Evolutionary conservation across 1,140 invertebrate species (phyloP).

Genomic region (Trialeurodes vaporariorum): DNA sequence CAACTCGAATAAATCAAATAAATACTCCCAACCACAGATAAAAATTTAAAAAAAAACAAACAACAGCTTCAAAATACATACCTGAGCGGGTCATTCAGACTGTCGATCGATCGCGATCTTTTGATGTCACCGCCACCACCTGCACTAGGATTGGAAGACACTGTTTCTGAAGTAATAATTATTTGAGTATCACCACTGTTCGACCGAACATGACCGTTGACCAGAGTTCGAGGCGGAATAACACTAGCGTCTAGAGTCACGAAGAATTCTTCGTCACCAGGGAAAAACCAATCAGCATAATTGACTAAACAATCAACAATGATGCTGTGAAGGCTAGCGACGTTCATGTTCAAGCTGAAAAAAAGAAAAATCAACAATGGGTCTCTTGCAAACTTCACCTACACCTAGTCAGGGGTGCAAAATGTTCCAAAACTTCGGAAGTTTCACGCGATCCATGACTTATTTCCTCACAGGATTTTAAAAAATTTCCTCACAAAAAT

Average conservation of each 20-base stretch:
- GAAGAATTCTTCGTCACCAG: slow-evolving; percentile 39
- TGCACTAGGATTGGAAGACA: not conserved
- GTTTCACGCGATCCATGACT: too few relatives aligned
- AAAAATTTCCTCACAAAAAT: too few relatives aligned
- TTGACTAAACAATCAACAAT: slow-evolving; percentile 77
- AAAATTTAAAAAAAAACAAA: not conserved
- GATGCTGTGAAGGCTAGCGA: slow-evolving; percentile 63
- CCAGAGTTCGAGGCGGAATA: slow-evolving; percentile 2
- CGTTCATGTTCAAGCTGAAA: slow-evolving; percentile 68
- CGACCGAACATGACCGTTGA: slow-evolving; percentile 22
- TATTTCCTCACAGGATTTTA: too few relatives aligned
- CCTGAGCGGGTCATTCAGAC: slow-evolving; percentile 37
- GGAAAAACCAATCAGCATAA: slow-evolving; percentile 77
- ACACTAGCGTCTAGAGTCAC: slow-evolving; percentile 17
- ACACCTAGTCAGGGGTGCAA: too few relatives aligned
- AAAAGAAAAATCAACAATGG: too few relatives aligned
- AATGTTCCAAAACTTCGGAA: too few relatives aligned
- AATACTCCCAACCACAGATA: not conserved
- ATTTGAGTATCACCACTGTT: slow-evolving; percentile 26
- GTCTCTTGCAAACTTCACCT: too few relatives aligned
- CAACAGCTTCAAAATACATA: slow-evolving; percentile 10
- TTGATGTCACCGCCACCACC: slow-evolving; percentile 36
- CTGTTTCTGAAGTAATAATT: slow-evolving; percentile 17
- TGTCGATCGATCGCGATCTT: slow-evolving; percentile 52
- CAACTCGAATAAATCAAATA: too few relatives aligned